Evolutionary conservation across 2,888 invertebrate species (phyloP), one percentile per base, ranked within the genome.

Genomic region (Fragum whitleyi): DNA sequence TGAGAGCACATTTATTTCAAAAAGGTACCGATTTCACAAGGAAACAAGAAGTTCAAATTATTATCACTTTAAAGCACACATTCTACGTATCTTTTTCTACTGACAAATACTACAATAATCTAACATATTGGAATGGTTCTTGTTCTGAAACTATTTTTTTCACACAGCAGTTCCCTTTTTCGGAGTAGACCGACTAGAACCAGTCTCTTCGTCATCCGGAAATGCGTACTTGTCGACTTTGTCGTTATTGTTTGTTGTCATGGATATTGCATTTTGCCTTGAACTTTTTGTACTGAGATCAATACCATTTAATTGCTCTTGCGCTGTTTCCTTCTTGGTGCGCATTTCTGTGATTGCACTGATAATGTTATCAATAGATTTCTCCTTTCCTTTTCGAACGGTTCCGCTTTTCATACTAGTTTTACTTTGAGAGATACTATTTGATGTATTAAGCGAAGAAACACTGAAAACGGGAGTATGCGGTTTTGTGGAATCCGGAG

Each of bases 171-270:
- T 2, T 6, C 65, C 65, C 36, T 55, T 70, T 36, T 53, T 70
- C 36, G 70, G 70, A 55, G 70, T 32, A 9, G n/a, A 11, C 36
- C 72, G 59, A 53, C 59, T 29, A 28, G 78, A 75, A 23, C 86
- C 86, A 2, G 86, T 86, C 36, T 88, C 88, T 6, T 88, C 88
- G 51, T 87, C 88, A 53, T 87, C 88, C 14, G 88, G 85, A 74
- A 87, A 87, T 6, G 85, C 87, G 67, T 76, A 88, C 65, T 75
- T 87, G 75, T 88, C 88, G 11, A 82, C 57, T 39, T 82, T 74
- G 19, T 74, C 55, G 28, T 72, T 55, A 53, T 42, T 62, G 11
- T 29, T 51, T 1, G 57, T 21, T 28, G 69, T 57, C 28, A 39
- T 39, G 1, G 76, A 65, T 53, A 71, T 76, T 16, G 73, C 73